These are phyloP conservation scores for Heliconius hermathena DNA, from an alignment of 1,140 invertebrate genomes.

Conservation along the genomic window DNA sequence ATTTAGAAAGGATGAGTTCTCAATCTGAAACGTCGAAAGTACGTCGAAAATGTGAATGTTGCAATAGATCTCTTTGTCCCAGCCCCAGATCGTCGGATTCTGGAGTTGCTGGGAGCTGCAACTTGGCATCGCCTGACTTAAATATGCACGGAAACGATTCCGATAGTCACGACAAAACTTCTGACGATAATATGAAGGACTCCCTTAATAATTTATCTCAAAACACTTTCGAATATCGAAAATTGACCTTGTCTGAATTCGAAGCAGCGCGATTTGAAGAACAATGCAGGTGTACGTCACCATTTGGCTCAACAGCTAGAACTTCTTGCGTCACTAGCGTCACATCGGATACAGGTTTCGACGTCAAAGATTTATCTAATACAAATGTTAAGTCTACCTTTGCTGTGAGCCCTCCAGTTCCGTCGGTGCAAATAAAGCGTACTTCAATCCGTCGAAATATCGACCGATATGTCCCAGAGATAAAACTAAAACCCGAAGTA, in stretches of 20 bases:
- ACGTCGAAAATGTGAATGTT: constrained; percentile 82
- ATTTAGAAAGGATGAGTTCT: constrained; percentile 70
- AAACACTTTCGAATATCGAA: constrained; percentile 58
- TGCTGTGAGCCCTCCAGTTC: constrained; percentile 57
- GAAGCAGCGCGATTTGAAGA: constrained; percentile 86
- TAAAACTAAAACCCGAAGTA: constrained; percentile 68
- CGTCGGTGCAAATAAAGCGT: constrained; percentile 71
- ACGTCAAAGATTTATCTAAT: constrained; percentile 75
- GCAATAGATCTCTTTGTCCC: constrained; percentile 82
- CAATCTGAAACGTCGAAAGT: constrained; percentile 62
- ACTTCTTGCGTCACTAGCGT: constrained; percentile 82
- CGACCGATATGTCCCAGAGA: constrained; percentile 67
- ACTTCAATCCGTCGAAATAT: constrained; percentile 75
- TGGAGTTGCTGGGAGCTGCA: constrained; percentile 91
- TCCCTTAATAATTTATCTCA: constrained; percentile 55
- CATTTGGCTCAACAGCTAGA: constrained; percentile 86
- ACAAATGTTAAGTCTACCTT: constrained; percentile 78
- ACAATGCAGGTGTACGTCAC: constrained; percentile 87
- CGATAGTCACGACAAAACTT: constrained; percentile 60
- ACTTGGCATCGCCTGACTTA: constrained; percentile 85
- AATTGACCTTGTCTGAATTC: constrained; percentile 82
- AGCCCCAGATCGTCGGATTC: constrained; percentile 90
- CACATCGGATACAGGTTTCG: constrained; percentile 80
- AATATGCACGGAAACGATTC: constrained; percentile 71
- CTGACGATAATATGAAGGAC: constrained; percentile 44